Conservation (phyloP, 1,140 invertebrate genomes). For the Uloborus diversus region DNA sequence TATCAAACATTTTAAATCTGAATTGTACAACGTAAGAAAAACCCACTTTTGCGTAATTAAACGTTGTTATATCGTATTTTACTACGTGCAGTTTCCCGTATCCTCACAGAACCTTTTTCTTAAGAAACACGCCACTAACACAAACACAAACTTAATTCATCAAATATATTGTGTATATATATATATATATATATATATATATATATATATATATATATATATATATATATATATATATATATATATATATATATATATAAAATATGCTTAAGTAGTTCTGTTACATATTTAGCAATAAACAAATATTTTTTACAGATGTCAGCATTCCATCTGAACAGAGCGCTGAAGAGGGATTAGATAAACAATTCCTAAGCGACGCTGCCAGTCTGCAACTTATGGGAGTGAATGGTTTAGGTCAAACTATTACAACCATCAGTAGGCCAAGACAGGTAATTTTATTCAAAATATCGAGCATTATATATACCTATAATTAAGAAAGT, state of each 20-base stretch:
- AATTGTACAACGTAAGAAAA: too few relatives aligned
- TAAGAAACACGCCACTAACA: neutral
- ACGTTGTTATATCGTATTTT: too few relatives aligned
- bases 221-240: neutral
- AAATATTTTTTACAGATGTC: conserved; percentile 11
- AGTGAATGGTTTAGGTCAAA: conserved; percentile 31
- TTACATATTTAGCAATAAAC: neutral
- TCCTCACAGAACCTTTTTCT: too few relatives aligned
- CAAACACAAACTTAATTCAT: neutral
- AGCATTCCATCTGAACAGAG: conserved; percentile 49
- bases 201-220: neutral
- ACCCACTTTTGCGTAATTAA: too few relatives aligned
- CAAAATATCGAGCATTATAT: too few relatives aligned
- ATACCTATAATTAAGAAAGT: neutral
- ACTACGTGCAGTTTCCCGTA: too few relatives aligned
- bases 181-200: neutral
- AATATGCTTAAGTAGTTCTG: neutral
- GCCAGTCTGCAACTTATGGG: conserved; percentile 48
- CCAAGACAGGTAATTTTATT: conserved; percentile 37
- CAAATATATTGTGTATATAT: neutral
- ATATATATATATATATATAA: neutral
- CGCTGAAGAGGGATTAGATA: conserved; percentile 32
- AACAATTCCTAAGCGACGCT: conserved; percentile 45
- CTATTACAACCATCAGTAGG: conserved; percentile 33
- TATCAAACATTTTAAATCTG: too few relatives aligned